Evolutionary conservation across 1,140 invertebrate genomes (phyloP), one percentile per base, ranked within the genome.

Genomic region (Gerris buenoi): DNA sequence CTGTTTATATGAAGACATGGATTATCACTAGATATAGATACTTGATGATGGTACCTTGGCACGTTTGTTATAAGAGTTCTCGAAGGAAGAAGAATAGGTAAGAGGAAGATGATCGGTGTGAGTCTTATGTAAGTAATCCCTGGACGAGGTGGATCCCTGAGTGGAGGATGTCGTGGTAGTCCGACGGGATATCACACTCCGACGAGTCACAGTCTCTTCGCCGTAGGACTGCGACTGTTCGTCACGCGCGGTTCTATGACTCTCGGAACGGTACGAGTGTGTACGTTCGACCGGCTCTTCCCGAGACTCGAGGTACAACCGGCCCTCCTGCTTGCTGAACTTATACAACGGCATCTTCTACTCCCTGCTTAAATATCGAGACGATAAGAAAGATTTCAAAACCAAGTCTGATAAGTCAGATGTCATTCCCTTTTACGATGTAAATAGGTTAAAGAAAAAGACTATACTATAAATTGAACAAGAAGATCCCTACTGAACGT

Each of bases 261-360:
- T 5, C 23, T 60, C 58, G 23, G 10, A 14, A 60, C 23, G 5
- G 15, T 22, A 22, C 15, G 58, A 60, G 15, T 25, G 58, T 3
- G 15, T 5, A 3, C 23, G 15, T 25, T 15, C 23, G 3, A 15
- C 58, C 3, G 58, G 58, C 23, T 60, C 58, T 60, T 60, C 58
- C 10, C 58, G 58, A 22, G 15, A 22, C 3, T 60, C 22, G 10
- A 60, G 5, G 58, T 60, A 60, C 5, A 60, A 22, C 23, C 58
- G 58, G 15, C 58, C 58, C 5, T 60, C 58, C 5, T 10, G 3
- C 22, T 60, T 60, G 23, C 58, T 60, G 22, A 60, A 60, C 22
- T 60, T 60, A 25, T 60, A 60, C 58, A 60, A 25, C 58, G 58
- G 58, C 58, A 60, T 60, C 23, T 46, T 46, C 18, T 18, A 46